phyloP scores from a whole-genome alignment of 53 echinoderm and acorn worm genomes.

The Temnopleurus reevesii region DNA sequence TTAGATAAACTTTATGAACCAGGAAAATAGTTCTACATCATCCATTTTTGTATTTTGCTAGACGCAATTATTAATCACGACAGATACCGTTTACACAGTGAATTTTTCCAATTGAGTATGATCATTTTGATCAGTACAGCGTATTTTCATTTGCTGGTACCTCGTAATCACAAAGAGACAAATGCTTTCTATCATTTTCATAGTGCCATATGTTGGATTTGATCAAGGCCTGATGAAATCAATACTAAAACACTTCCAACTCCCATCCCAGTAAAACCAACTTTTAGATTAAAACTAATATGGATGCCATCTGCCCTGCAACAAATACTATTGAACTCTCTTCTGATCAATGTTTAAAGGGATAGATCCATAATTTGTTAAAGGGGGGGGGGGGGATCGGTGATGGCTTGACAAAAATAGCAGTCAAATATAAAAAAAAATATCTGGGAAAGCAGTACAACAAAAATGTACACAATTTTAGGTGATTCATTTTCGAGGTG shows the following conservation, averaged over 20 bases:
- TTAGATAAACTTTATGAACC: too few species aligned
- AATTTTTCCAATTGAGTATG: background rate
- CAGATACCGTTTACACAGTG: too few species aligned
- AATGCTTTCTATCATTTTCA: background rate
- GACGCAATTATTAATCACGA: too few species aligned
- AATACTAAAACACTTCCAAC: slow-evolving; percentile 35
- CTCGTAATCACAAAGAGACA: background rate
- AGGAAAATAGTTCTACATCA: too few species aligned
- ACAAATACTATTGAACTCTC: background rate
- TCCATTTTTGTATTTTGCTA: too few species aligned
- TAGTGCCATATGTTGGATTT: slow-evolving; percentile 27
- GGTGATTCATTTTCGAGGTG: too few species aligned
- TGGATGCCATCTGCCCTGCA: background rate
- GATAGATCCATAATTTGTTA: background rate
- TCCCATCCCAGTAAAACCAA: slow-evolving; percentile 16
- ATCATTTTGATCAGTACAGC: background rate
- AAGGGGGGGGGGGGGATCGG: too few species aligned
- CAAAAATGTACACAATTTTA: too few species aligned
- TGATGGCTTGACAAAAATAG: too few species aligned
- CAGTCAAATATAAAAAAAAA: too few species aligned
- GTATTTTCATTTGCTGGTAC: background rate
- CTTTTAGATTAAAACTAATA: background rate
- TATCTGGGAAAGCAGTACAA: too few species aligned
- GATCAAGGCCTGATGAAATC: slow-evolving; percentile 16
- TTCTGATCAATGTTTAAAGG: background rate